Evolutionary conservation across 92 coral and sea anemone species (phyloP).

Genomic region (Bergia puertoricense): DNA sequence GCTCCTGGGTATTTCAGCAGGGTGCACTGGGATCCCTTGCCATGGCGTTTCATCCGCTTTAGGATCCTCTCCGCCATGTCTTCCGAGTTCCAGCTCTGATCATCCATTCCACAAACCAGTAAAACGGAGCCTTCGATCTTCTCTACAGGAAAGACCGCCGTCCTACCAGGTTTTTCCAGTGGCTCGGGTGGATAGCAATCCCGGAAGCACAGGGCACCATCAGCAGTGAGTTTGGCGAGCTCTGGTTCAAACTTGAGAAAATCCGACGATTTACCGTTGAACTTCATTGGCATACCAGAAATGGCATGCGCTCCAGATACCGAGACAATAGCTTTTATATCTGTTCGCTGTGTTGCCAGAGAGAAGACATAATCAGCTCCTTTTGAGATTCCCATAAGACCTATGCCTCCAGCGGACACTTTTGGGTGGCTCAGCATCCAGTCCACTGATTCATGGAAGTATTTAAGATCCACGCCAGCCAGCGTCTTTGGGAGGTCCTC

Average conservation of each 20-base stretch:
- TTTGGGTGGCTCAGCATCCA: constrained; percentile 64
- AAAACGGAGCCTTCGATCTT: constrained; percentile 68
- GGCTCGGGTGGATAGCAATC: constrained; percentile 58
- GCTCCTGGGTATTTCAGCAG: constrained; percentile 63
- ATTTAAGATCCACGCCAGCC: constrained; percentile 59
- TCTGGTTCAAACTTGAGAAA: constrained; percentile 76
- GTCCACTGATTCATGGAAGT: constrained; percentile 77
- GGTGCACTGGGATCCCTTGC: constrained; percentile 56
- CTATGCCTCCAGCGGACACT: constrained; percentile 64
- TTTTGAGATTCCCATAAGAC: constrained; percentile 79
- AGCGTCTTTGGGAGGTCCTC: constrained; percentile 70
- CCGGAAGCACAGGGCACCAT: constrained; percentile 56
- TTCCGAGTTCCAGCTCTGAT: constrained; percentile 52
- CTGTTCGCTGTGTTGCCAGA: constrained; percentile 63
- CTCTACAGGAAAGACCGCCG: constrained; percentile 73
- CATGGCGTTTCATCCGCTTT: constrained; percentile 54
- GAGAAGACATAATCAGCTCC: constrained; percentile 70
- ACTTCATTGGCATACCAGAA: constrained; percentile 59
- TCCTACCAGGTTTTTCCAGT: constrained; percentile 45
- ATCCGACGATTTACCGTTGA: constrained; percentile 50
- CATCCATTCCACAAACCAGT: constrained; percentile 71
- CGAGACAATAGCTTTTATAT: constrained; percentile 71
- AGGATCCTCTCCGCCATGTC: constrained; percentile 60
- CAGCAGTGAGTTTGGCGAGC: constrained; percentile 40
- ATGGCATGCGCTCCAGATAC: constrained; percentile 75